Conservation (phyloP, 2,888 invertebrate species). For the Brenthis daphne region DNA sequence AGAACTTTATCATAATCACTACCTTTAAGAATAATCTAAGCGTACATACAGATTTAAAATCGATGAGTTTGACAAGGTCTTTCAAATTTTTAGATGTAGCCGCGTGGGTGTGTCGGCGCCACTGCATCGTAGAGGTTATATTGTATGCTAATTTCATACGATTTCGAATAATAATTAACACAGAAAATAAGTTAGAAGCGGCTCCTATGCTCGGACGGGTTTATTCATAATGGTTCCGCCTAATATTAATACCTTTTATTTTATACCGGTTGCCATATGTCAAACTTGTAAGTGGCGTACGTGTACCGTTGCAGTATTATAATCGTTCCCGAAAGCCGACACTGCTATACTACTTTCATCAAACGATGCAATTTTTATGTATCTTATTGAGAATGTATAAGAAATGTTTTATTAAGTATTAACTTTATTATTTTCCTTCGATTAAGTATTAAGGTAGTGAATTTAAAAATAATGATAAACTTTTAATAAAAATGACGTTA, state of each 20-base stretch:
- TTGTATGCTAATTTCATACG: conserved; percentile 70
- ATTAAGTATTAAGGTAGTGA: not conserved
- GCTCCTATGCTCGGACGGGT: conserved; percentile 61
- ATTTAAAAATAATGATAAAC: too few species aligned
- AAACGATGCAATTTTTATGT: conserved; percentile 31
- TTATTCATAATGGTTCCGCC: conserved; percentile 42
- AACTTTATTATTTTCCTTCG: not conserved
- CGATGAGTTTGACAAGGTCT: conserved; percentile 42
- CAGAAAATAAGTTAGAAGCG: conserved; percentile 64
- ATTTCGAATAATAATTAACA: conserved; percentile 71
- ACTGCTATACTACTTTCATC: conserved; percentile 33
- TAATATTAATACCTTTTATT: conserved; percentile 40
- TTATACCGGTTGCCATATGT: conserved; percentile 42
- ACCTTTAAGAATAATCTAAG: conserved; percentile 7
- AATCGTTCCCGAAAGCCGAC: conserved; percentile 34
- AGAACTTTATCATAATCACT: conserved; percentile 41
- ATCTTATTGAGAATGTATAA: too few species aligned
- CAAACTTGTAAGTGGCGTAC: conserved; percentile 32
- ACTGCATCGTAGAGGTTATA: conserved; percentile 58
- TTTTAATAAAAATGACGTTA: too few species aligned
- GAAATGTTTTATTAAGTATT: too few species aligned
- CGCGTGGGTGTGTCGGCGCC: conserved; percentile 55
- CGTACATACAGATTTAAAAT: conserved; percentile 8
- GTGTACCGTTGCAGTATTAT: conserved; percentile 39
- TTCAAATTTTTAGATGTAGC: conserved; percentile 41